Evolutionary conservation across 2,113 vertebrate genomes (phyloP).

Genomic region (Calyptomena viridis): DNA sequence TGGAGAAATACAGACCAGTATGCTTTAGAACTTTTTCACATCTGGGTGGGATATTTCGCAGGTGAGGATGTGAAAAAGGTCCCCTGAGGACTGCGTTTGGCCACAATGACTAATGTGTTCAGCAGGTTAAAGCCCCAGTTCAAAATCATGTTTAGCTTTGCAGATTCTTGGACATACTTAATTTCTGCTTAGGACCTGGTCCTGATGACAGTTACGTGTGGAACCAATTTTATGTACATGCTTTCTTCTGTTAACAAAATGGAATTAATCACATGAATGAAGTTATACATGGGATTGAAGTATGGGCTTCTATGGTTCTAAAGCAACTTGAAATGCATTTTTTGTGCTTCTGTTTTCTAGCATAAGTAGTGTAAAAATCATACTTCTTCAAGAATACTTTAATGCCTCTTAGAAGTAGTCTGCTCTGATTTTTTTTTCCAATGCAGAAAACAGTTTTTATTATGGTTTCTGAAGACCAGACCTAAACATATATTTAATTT

Average conservation of each 20-base stretch:
- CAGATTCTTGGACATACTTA: background rate
- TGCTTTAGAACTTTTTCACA: background rate
- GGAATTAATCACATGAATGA: background rate
- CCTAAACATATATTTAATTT: slow-evolving; percentile 25
- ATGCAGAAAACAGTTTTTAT: slow-evolving; percentile 1
- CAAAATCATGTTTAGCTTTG: background rate
- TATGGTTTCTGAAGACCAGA: background rate
- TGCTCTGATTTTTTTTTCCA: background rate
- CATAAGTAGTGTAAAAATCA: background rate
- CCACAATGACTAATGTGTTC: background rate
- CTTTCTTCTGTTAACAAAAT: background rate
- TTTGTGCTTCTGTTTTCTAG: background rate
- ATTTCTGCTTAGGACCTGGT: background rate
- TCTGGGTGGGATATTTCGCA: background rate
- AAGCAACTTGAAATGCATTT: background rate
- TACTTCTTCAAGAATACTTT: background rate
- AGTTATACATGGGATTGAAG: background rate
- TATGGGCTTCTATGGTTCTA: background rate
- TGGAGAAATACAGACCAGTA: background rate
- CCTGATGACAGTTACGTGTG: accelerated
- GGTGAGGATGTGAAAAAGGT: background rate
- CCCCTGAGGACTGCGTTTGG: background rate
- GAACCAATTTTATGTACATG: background rate
- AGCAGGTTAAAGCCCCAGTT: background rate
- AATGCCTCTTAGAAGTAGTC: background rate